These are phyloP conservation scores for Rhynchonema sp. DNA, from an alignment of 2,888 invertebrate species.

Conservation along the genomic window DNA sequence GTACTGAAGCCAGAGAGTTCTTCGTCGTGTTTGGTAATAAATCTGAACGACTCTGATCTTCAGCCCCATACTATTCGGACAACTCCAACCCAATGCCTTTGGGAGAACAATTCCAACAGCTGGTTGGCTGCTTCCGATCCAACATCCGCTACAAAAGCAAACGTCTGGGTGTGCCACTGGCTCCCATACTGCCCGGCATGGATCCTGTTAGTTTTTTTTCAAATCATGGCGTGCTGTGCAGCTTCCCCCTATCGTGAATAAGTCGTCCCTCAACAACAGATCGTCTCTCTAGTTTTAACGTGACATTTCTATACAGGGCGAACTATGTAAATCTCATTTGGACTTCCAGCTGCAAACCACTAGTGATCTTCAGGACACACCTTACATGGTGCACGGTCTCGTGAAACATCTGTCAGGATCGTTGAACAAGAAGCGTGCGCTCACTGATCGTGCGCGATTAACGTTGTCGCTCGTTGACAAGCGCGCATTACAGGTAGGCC, in stretches of 20 bases:
- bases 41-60: neutral
- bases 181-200: neutral
- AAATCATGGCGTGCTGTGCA: too few species aligned
- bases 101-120: slow-evolving; percentile 2
- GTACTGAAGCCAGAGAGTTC: neutral
- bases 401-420: slow-evolving; percentile 3
- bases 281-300: too few species aligned
- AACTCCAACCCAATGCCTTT: neutral
- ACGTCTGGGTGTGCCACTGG: neutral
- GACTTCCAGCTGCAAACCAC: too few species aligned
- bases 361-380: neutral
- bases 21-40: too few species aligned
- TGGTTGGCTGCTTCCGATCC: neutral
- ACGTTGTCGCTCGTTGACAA: too few species aligned
- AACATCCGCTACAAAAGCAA: neutral
- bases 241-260: too few species aligned
- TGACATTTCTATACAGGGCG: too few species aligned
- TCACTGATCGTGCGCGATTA: slow-evolving; percentile 10
- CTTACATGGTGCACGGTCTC: slow-evolving; percentile 1
- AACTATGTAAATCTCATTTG: too few species aligned
- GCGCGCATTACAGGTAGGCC: too few species aligned
- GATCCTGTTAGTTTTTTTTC: neutral
- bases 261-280: too few species aligned
- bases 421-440: slow-evolving; percentile 1
- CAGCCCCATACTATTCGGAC: neutral